Percentiles rank a stretch among this genome's conserved stretches.
Conservation (phyloP, 2,888 invertebrate genomes). For the Blastobasis lacticolella region DNA sequence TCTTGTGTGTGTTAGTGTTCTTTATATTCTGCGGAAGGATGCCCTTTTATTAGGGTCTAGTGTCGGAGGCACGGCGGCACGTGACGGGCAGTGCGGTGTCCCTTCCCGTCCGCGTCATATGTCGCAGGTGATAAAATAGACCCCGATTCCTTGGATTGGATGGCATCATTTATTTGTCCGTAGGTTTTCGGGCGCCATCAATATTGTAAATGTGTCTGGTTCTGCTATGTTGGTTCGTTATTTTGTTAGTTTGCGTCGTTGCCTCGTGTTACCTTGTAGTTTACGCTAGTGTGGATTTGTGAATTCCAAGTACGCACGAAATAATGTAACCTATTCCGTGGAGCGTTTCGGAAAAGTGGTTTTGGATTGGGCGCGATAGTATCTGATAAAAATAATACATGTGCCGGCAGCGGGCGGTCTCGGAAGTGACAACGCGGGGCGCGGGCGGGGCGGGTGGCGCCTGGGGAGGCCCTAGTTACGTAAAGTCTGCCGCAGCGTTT, state of each 20-base stretch:
- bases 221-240: background rate
- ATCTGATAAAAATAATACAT: slow-evolving; percentile 14
- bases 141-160: slow-evolving; percentile 20
- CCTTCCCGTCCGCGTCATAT: slow-evolving; percentile 26
- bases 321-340: too few relatives aligned
- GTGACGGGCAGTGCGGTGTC: slow-evolving; percentile 17
- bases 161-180: slow-evolving; percentile 2
- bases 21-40: slow-evolving; percentile 20
- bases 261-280: too few relatives aligned
- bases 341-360: background rate
- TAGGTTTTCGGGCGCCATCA: background rate
- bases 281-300: too few relatives aligned
- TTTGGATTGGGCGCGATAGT: background rate
- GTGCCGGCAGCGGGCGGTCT: slow-evolving; percentile 24
- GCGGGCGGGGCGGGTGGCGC: slow-evolving; percentile 16
- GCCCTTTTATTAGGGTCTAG: slow-evolving; percentile 29
- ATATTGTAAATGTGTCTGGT: background rate
- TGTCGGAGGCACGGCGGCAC: slow-evolving; percentile 26
- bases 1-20: slow-evolving; percentile 19
- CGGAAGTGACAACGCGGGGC: slow-evolving; percentile 41
- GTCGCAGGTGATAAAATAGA: slow-evolving; percentile 32
- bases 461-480: slow-evolving; percentile 30
- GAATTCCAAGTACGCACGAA: too few relatives aligned
- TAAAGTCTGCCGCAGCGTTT: slow-evolving; percentile 45
- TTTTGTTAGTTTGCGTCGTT: too few relatives aligned